Conservation (phyloP, 2,797 vertebrate species). For the Tadarida brasiliensis region DNA sequence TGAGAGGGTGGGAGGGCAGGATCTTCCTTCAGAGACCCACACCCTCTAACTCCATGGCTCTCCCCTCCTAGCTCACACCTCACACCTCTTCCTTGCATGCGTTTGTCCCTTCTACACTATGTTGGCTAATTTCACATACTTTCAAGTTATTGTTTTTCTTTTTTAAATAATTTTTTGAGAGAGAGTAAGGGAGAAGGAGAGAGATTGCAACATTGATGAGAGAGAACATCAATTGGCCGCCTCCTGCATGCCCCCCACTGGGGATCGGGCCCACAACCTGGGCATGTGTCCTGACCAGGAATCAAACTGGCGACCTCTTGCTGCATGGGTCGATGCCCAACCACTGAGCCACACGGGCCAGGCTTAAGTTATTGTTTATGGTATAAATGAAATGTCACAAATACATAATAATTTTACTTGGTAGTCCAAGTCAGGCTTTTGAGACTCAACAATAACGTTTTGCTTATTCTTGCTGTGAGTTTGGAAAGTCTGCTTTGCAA, state of each 20-base stretch:
- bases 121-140: background rate
- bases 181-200: too few relatives aligned
- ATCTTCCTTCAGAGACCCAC: background rate
- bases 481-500: background rate
- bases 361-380: background rate
- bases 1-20: background rate
- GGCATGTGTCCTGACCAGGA: too few relatives aligned
- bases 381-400: background rate
- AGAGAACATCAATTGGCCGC: too few relatives aligned
- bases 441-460: background rate
- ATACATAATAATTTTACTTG: conserved; percentile 14
- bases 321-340: too few relatives aligned
- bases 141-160: background rate
- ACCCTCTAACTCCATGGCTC: background rate
- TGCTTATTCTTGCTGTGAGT: background rate
- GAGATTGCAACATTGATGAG: too few relatives aligned
- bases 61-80: background rate
- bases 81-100: background rate
- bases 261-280: too few relatives aligned
- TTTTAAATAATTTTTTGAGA: too few relatives aligned
- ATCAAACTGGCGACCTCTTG: too few relatives aligned
- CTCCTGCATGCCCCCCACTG: too few relatives aligned
- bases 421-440: background rate
- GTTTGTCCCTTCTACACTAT: background rate
- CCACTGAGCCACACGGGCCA: too few relatives aligned